Evolutionary conservation across 2,113 vertebrate species (phyloP).

Genomic region (Hylia prasina): DNA sequence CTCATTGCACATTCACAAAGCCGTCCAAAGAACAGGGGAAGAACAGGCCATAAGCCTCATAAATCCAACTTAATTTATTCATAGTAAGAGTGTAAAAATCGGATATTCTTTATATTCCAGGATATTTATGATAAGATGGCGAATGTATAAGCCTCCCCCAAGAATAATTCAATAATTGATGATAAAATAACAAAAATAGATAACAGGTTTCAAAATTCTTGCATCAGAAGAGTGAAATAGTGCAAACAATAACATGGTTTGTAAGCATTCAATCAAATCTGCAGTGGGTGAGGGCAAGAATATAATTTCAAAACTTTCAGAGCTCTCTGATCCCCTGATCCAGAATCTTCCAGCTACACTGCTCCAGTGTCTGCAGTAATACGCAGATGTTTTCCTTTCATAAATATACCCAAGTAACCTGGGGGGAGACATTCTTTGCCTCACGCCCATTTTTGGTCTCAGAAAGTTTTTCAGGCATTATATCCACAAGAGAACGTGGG

Average conservation of each 20-base stretch:
- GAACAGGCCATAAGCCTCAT: background rate
- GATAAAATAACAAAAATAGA: slow-evolving; percentile 24
- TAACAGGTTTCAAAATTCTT: background rate
- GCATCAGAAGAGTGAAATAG: background rate
- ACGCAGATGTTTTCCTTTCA: background rate
- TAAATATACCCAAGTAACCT: background rate
- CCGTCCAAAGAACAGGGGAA: slow-evolving; percentile 24
- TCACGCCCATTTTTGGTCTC: background rate
- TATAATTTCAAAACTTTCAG: background rate
- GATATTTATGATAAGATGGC: slow-evolving; percentile 13
- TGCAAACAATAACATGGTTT: background rate
- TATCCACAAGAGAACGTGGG: background rate
- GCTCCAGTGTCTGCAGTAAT: background rate
- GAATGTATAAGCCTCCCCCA: background rate
- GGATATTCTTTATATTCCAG: background rate
- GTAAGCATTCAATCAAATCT: background rate
- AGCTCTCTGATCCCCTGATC: background rate
- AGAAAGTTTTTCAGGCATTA: background rate
- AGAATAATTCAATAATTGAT: slow-evolving; percentile 8
- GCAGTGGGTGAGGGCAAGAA: background rate
- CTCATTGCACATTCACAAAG: slow-evolving; percentile 18
- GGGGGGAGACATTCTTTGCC: fast-evolving
- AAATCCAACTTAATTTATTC: slow-evolving; percentile 64
- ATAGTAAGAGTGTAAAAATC: background rate
- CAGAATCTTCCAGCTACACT: background rate